A percentile compares a stretch with the other conserved stretches of the same genome.
phyloP scores from a whole-genome alignment of 2,888 invertebrate species.

The Beris chalybata region DNA sequence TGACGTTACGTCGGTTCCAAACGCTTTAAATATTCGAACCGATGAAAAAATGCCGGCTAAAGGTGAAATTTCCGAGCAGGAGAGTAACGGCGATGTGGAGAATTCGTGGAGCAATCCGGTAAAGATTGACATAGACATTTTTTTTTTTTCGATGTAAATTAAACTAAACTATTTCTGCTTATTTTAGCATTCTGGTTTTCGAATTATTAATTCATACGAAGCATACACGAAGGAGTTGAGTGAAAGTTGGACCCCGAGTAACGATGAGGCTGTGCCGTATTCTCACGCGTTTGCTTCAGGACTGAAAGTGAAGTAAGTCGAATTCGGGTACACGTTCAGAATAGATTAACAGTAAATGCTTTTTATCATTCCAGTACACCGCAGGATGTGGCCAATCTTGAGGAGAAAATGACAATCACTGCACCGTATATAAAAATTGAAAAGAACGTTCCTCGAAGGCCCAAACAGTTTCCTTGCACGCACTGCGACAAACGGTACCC shows the following conservation, averaged over 20 bases:
- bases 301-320: slow-evolving; percentile 18
- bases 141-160: background rate
- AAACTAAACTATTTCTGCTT: background rate
- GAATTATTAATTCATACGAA: slow-evolving; percentile 42
- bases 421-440: slow-evolving; percentile 8
- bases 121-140: slow-evolving; percentile 41
- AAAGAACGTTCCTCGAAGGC: background rate
- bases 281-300: slow-evolving; percentile 10
- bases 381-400: background rate
- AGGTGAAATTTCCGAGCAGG: slow-evolving; percentile 84
- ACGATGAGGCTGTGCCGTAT: slow-evolving; percentile 47
- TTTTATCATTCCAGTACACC: background rate
- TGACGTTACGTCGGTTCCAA: slow-evolving; percentile 47
- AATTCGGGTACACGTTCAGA: background rate
- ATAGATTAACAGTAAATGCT: background rate
- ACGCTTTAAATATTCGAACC: slow-evolving; percentile 73
- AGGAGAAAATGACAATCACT: background rate
- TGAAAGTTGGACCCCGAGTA: slow-evolving; percentile 50
- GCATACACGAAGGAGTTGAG: slow-evolving; percentile 40
- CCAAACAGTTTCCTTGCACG: slow-evolving; percentile 52
- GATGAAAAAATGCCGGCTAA: slow-evolving; percentile 87
- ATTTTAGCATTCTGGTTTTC: slow-evolving; percentile 25
- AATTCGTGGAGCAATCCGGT: slow-evolving; percentile 70
- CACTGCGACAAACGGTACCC: slow-evolving; percentile 52
- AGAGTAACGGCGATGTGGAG: slow-evolving; percentile 81